Percentiles rank a stretch among this genome's conserved stretches.
phyloP scores from a whole-genome alignment of 53 echinoderm and acorn worm genomes.

The Apostichopus leukothele region DNA sequence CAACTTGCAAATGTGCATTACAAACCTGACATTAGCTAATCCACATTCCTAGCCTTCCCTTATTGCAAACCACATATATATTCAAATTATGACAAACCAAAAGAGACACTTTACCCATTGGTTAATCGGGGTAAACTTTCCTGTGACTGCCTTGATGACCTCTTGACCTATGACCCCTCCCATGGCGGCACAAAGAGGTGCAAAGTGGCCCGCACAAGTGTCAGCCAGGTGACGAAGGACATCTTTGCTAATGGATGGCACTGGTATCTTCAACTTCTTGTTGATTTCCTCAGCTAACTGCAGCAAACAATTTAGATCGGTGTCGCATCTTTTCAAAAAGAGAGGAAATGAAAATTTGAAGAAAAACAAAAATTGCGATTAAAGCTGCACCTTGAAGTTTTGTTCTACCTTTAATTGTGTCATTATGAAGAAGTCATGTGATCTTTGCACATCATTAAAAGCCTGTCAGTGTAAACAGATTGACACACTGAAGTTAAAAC shows the following conservation, averaged over 20 bases:
- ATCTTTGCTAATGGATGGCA: constrained; percentile 55
- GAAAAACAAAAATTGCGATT: not conserved
- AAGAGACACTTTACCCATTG: constrained; percentile 63
- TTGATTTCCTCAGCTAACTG: constrained; percentile 76
- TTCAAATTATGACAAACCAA: not conserved
- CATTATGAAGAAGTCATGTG: too few species aligned
- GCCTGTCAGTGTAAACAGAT: too few species aligned
- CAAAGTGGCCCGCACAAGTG: constrained; percentile 78
- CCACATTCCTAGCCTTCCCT: too few species aligned
- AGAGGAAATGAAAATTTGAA: not conserved
- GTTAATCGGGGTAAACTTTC: constrained; percentile 91
- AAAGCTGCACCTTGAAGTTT: too few species aligned
- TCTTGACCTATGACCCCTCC: constrained; percentile 95
- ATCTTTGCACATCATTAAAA: too few species aligned
- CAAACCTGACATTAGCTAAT: too few species aligned
- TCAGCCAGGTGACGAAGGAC: constrained; percentile 57
- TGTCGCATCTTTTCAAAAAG: constrained; percentile 33
- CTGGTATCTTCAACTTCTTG: constrained; percentile 53
- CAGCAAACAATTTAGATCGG: constrained; percentile 41
- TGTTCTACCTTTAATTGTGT: too few species aligned
- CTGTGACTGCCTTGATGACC: constrained; percentile 92
- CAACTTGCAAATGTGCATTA: too few species aligned
- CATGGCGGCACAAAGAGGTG: constrained; percentile 85
- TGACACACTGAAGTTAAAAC: too few species aligned
- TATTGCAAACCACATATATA: too few species aligned